Evolutionary conservation across 1,140 invertebrate species (phyloP).

Genomic region (Conus ventricosus): DNA sequence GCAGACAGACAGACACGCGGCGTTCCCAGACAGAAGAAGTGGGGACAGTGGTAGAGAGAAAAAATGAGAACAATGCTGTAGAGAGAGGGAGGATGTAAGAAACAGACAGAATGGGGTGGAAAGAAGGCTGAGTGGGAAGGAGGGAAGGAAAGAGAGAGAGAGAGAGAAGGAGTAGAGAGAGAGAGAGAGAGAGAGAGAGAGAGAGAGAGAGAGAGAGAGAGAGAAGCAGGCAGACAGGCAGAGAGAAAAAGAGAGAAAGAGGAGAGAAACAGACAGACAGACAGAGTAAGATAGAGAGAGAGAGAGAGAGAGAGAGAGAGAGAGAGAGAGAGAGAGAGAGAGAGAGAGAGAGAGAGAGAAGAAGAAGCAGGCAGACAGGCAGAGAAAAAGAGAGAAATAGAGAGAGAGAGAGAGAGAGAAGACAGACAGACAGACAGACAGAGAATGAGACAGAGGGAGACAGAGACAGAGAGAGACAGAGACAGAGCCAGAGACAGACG

Average conservation of each 20-base stretch:
- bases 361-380: neutral
- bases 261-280: neutral
- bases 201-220: no score
- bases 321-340: neutral
- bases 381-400: neutral
- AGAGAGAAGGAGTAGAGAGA: no score
- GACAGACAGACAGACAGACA: neutral
- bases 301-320: neutral
- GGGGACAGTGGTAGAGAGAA: no score
- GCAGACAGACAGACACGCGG: no score
- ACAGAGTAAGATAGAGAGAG: neutral
- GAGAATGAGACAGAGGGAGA: neutral
- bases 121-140: no score
- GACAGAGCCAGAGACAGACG: neutral
- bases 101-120: no score
- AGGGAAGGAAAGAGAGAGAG: no score
- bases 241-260: no score
- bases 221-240: neutral
- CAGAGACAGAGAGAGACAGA: neutral
- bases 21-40: no score
- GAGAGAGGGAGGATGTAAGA: no score
- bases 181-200: no score
- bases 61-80: no score
- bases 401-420: neutral
- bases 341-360: neutral